phyloP scores from a whole-genome alignment of 2,797 vertebrate genomes.

The Saxicola maurus region DNA sequence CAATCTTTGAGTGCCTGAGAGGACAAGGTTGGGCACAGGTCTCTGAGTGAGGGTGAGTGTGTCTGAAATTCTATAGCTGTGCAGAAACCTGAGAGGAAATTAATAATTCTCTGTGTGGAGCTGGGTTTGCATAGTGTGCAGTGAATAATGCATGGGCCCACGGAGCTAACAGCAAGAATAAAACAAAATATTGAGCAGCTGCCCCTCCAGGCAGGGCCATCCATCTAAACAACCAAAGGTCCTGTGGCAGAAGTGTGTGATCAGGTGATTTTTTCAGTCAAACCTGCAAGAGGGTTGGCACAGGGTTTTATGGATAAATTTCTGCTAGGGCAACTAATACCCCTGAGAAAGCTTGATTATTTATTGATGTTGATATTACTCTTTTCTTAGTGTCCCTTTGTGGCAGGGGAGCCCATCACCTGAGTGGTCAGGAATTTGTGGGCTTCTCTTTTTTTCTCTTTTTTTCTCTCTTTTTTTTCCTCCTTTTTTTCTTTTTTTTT shows the following conservation, averaged over 20 bases:
- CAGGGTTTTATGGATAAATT: background rate
- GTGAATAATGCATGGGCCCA: constrained; percentile 30
- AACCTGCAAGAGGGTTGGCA: background rate
- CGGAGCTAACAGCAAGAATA: background rate
- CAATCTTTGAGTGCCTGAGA: rapidly evolving
- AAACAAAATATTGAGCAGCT: constrained; percentile 4
- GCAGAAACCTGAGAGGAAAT: constrained; percentile 5
- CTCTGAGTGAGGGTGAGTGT: background rate
- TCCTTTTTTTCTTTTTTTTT: no score
- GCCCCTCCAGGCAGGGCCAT: background rate
- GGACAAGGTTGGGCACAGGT: no score
- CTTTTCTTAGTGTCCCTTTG: background rate
- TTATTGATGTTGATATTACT: background rate
- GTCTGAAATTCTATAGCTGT: background rate
- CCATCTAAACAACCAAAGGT: background rate
- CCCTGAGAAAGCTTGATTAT: background rate
- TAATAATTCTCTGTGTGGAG: background rate
- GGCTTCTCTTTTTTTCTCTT: background rate
- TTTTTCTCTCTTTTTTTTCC: no score
- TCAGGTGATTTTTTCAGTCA: background rate
- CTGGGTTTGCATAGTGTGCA: background rate
- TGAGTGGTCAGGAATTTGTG: background rate
- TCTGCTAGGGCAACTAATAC: background rate
- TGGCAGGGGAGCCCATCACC: background rate
- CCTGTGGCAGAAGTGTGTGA: background rate